phyloP scores from a whole-genome alignment of 1,140 invertebrate genomes.

The Lethrus apterus region DNA sequence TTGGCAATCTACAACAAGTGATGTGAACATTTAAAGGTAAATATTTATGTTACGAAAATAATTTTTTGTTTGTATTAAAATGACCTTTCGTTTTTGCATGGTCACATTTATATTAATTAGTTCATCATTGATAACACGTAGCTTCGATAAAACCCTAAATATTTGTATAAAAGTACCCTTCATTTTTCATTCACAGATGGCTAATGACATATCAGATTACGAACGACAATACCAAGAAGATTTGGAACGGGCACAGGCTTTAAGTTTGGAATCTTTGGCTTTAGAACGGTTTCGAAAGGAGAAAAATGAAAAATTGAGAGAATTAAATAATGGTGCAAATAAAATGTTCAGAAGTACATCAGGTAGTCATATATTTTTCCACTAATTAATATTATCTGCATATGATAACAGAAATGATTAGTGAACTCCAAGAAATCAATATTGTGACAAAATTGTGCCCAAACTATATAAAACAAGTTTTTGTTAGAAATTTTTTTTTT shows the following conservation, averaged over 20 bases:
- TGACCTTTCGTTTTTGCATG: too few relatives aligned
- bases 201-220: constrained; percentile 52
- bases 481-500: not conserved
- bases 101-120: too few relatives aligned
- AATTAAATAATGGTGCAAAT: constrained; percentile 1
- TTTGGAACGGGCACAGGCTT: constrained; percentile 73
- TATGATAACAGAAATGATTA: not conserved
- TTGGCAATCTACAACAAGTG: too few relatives aligned
- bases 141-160: too few relatives aligned
- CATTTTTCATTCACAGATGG: too few relatives aligned
- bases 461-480: not conserved
- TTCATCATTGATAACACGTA: too few relatives aligned
- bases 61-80: too few relatives aligned
- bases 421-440: not conserved
- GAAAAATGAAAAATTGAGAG: constrained; percentile 37
- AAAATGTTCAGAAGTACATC: constrained; percentile 22
- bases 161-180: too few relatives aligned
- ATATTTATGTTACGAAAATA: too few relatives aligned
- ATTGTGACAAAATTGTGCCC: not conserved
- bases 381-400: not conserved
- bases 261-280: constrained; percentile 77
- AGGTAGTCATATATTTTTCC: constrained; percentile 23
- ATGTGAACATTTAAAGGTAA: too few relatives aligned
- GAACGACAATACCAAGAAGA: constrained; percentile 78
- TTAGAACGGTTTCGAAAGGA: constrained; percentile 70